A percentile compares a stretch with the other conserved stretches of the same genome.
These are phyloP conservation scores for Solenodon paradoxus DNA, from an alignment of 2,113 vertebrate species.

Conservation along the genomic window DNA sequence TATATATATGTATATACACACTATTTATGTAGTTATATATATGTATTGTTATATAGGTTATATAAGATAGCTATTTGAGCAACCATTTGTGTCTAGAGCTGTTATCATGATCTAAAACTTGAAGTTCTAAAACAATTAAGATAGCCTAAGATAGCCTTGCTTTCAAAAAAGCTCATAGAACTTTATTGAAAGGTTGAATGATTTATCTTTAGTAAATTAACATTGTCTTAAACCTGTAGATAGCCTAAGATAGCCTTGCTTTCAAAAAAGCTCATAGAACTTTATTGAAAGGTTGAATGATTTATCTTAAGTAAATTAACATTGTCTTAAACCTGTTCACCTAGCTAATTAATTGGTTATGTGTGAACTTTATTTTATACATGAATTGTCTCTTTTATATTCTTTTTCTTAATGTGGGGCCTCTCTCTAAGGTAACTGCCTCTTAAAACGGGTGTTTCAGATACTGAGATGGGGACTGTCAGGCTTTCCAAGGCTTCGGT, in stretches of 20 bases:
- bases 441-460: not conserved
- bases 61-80: too few species aligned
- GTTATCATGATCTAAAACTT: not conserved
- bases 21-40: too few species aligned
- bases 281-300: not conserved
- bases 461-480: not conserved
- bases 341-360: too few species aligned
- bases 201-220: constrained; percentile 18
- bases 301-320: constrained; percentile 24
- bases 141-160: not conserved
- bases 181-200: not conserved
- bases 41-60: too few species aligned
- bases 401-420: not conserved
- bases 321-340: not conserved
- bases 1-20: not conserved
- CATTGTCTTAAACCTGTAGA: not conserved
- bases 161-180: not conserved
- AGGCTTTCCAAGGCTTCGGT: not conserved
- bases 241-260: not conserved
- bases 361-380: too few species aligned
- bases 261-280: not conserved
- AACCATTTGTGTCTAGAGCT: not conserved
- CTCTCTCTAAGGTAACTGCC: not conserved
- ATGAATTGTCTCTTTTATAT: not conserved
- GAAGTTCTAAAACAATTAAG: not conserved